phyloP scores from a whole-genome alignment of 2,888 invertebrate species.

The Stenchaetothrips biformis region DNA sequence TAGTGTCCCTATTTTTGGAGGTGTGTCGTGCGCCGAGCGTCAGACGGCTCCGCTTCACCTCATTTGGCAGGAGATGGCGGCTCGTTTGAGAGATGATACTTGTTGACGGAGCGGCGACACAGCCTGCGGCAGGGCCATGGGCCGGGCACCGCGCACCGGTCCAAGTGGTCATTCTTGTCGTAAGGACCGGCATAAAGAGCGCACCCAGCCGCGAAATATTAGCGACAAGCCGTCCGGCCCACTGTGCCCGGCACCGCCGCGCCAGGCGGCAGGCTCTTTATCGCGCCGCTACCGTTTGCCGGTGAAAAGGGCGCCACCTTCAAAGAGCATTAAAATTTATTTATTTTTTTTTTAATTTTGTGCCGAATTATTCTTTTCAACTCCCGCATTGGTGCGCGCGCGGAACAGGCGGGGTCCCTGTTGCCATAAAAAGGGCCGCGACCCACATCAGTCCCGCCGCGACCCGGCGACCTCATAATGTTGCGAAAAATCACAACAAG shows the following conservation, averaged over 20 bases:
- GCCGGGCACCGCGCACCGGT: background rate
- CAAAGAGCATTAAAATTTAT: too few species aligned
- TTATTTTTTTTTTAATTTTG: too few species aligned
- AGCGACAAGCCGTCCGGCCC: background rate
- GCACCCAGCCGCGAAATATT: slow-evolving; percentile 1
- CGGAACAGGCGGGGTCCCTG: too few species aligned
- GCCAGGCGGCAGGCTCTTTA: background rate
- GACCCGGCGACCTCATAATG: slow-evolving; percentile 5
- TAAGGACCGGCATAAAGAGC: background rate
- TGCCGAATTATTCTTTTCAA: too few species aligned
- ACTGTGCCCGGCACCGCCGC: background rate
- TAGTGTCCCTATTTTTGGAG: too few species aligned
- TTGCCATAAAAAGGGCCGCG: too few species aligned
- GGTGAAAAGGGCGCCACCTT: too few species aligned
- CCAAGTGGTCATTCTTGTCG: background rate
- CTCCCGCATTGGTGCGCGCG: too few species aligned
- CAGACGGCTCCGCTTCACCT: background rate
- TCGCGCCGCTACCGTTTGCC: too few species aligned
- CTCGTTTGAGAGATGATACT: slow-evolving; percentile 17
- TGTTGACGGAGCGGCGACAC: slow-evolving; percentile 5
- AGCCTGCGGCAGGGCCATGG: background rate
- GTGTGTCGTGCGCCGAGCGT: too few species aligned
- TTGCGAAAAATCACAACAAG: slow-evolving; percentile 25
- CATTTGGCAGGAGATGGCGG: background rate
- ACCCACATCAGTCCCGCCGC: background rate